phyloP scores from a whole-genome alignment of 2,888 invertebrate species.

The Coelinius sp. region DNA sequence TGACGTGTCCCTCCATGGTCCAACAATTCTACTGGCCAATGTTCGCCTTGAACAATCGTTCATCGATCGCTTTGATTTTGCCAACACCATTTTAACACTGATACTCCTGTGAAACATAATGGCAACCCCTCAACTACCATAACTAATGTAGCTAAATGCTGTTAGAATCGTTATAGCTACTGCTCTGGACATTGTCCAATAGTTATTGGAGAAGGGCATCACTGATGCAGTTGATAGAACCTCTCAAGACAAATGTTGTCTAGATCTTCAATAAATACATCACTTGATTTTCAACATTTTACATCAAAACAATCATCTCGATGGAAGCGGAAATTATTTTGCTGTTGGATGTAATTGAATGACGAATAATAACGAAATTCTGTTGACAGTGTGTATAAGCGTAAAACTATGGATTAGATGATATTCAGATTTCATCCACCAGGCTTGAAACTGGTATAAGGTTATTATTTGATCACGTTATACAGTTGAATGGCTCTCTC shows the following conservation, averaged over 20 bases:
- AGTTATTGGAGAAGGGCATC: background rate
- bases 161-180: background rate
- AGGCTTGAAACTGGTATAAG: constrained; percentile 45
- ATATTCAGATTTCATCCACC: constrained; percentile 32
- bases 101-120: background rate
- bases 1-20: background rate
- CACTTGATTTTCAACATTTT: no score
- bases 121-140: background rate
- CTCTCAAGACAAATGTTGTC: no score
- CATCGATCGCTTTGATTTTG: constrained; percentile 19
- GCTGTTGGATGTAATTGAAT: no score
- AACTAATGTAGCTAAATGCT: background rate
- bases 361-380: no score
- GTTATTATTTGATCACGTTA: constrained; percentile 51
- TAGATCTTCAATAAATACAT: no score
- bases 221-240: no score
- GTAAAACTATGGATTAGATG: background rate
- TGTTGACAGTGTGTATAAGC: background rate
- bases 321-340: no score
- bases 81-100: background rate
- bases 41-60: background rate
- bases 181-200: background rate
- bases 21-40: background rate
- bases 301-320: no score
- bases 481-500: constrained; percentile 42